phyloP scores from a whole-genome alignment of 2,888 invertebrate genomes.

The Leptura quadrifasciata region DNA sequence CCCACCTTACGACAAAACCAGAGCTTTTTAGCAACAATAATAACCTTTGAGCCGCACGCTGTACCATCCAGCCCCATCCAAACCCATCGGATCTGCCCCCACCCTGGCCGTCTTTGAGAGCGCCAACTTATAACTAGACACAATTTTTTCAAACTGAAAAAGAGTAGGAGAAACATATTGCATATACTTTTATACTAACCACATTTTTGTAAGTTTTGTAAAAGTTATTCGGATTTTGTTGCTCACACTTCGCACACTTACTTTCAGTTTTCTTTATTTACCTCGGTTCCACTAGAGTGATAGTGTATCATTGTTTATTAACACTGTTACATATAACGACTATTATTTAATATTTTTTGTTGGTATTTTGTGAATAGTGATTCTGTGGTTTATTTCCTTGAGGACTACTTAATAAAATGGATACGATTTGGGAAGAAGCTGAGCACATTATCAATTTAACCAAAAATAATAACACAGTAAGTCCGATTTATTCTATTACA shows the following conservation, averaged over 20 bases:
- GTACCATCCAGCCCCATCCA: conserved; percentile 39
- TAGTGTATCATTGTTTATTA: conserved; percentile 41
- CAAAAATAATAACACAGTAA: conserved; percentile 56
- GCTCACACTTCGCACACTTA: conserved; percentile 42
- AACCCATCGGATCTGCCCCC: conserved; percentile 26
- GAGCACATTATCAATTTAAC: conserved; percentile 58
- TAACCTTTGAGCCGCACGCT: conserved; percentile 27
- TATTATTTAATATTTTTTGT: conserved; percentile 22
- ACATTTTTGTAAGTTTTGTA: conserved; percentile 58
- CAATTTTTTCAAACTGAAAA: conserved; percentile 37
- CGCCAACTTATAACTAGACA: conserved; percentile 33
- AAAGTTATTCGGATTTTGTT: conserved; percentile 51
- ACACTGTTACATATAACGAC: conserved; percentile 17
- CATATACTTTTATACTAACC: conserved; percentile 47
- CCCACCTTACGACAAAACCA: conserved; percentile 1
- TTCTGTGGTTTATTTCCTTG: conserved; percentile 41
- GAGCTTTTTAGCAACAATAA: conserved; percentile 9
- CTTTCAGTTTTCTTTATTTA: conserved; percentile 51
- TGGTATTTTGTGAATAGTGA: conserved; percentile 41
- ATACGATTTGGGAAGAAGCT: conserved; percentile 59
- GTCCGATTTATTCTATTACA: conserved; percentile 16
- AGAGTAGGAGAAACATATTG: conserved; percentile 46
- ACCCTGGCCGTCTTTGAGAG: conserved; percentile 5
- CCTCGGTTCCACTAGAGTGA: conserved; percentile 39
- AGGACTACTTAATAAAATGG: conserved; percentile 47